phyloP scores from a whole-genome alignment of 2,113 vertebrate genomes.

The Benitochromis conjunctus region DNA sequence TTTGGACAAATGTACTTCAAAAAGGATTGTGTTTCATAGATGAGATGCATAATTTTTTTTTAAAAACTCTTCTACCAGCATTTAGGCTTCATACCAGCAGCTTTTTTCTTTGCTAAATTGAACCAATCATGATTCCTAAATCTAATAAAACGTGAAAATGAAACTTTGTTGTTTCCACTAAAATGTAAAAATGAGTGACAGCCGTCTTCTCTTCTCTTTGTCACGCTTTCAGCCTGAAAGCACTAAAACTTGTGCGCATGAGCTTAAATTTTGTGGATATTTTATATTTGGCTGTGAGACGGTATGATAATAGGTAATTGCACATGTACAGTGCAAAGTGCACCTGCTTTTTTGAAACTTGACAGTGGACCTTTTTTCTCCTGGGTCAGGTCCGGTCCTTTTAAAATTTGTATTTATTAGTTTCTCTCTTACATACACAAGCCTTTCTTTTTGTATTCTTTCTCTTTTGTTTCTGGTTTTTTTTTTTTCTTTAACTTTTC shows the following conservation, averaged over 20 bases:
- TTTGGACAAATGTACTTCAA: neutral
- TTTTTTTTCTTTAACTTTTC: neutral
- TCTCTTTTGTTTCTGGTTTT: neutral
- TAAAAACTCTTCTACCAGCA: neutral
- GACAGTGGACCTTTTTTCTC: neutral
- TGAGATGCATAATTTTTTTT: neutral
- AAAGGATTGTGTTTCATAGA: neutral
- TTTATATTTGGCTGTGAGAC: neutral
- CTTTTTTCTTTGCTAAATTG: neutral
- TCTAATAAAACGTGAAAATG: neutral
- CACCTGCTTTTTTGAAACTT: neutral
- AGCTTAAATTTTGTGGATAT: neutral
- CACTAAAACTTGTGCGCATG: neutral
- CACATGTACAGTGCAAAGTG: neutral
- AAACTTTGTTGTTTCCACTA: neutral
- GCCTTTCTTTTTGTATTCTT: neutral
- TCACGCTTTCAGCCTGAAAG: neutral
- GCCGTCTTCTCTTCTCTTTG: neutral
- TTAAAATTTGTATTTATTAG: neutral
- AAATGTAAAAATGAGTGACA: neutral
- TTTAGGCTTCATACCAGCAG: neutral
- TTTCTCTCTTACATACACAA: neutral
- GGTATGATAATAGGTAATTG: neutral
- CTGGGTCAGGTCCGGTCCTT: neutral
- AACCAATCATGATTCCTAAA: neutral